Base-by-base conservation (phyloP, 2,797 vertebrate species). In the Lepidocolaptes lacrymiger region DNA sequence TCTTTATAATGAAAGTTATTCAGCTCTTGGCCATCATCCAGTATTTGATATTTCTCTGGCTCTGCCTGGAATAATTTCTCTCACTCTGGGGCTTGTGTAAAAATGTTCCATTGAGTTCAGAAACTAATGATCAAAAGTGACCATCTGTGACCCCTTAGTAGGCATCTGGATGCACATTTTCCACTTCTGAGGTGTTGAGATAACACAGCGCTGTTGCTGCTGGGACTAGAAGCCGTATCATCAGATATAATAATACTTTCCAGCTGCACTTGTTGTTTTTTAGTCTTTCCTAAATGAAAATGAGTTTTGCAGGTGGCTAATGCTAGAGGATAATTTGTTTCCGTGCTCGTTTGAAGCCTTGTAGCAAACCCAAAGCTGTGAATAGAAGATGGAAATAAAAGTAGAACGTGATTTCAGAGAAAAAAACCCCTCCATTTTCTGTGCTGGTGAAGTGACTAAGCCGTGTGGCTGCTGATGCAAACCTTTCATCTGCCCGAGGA, bases 371-470 rank as follows among this genome's bases (percentile, higher is more conserved):
- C 85, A 74, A 80, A 79, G 59, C 93, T 62, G 63, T 85, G 83
- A 87, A 89, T 89, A 87, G 67, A 82, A 88, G 91, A 89, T 23
- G 36, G 67, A 91, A 96, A 94, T 94, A 75, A 94, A 95, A 95
- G 95, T 78, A 89, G 91, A 76, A 67, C 7, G 10, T 76, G 78
- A 78, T 91, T 95, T 91, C 43, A 49, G 81, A 43, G 84, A 81
- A 79, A 88, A 85, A 84, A 63, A 59, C 1, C 4, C 8, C 30
- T 96, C 69, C 43, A 37, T 92, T 94, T 93, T 91, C 55, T 52
- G 86, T 90, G 80, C 71, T 52, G 49, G 56, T 71, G 68, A 94
- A 92, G 71, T 64, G 81, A 81, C 73, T 93, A 69, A 91, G 64
- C 71, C 0, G 1, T 68, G 61, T 62, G 68, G 86, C 56, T 94